A percentile compares a stretch with the other conserved stretches of the same genome.
phyloP scores from a whole-genome alignment of 2,797 vertebrate species.

The Lacerta bilineata region DNA sequence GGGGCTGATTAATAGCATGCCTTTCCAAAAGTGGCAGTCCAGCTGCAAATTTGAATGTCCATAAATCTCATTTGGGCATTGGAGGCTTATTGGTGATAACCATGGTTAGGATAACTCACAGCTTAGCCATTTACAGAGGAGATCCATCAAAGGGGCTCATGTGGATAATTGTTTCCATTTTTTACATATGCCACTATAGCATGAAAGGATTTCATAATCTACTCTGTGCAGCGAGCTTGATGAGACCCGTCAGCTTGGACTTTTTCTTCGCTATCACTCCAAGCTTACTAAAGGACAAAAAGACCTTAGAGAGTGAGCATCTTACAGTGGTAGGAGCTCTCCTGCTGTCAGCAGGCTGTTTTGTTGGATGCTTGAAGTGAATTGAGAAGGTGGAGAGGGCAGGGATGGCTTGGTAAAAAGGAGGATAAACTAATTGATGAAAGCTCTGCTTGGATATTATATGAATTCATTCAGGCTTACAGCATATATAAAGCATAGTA shows the following conservation, averaged over 20 bases:
- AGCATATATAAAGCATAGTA: no score
- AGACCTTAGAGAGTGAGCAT: neutral
- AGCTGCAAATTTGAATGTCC: conserved; percentile 28
- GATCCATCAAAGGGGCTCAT: neutral
- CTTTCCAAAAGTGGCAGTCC: conserved; percentile 49
- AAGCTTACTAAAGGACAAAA: neutral
- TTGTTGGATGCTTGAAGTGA: neutral
- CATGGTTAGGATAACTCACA: neutral
- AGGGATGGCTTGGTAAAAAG: neutral
- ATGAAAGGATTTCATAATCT: conserved; percentile 7
- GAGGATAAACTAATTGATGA: no score
- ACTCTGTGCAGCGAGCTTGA: neutral
- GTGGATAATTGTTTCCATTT: neutral
- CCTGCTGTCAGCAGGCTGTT: neutral
- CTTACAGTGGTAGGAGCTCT: neutral
- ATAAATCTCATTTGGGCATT: conserved; percentile 53
- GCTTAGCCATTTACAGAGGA: neutral
- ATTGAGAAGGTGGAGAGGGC: neutral
- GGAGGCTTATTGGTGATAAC: neutral
- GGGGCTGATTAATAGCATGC: conserved; percentile 56
- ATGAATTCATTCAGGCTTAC: no score
- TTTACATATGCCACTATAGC: conserved; percentile 7
- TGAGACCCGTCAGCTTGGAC: neutral
- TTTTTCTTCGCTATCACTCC: neutral
- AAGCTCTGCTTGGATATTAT: no score